Percentiles rank a stretch among this genome's conserved stretches.
Evolutionary conservation across 2,888 invertebrate species (phyloP).

Genomic region (Lithophane socia): DNA sequence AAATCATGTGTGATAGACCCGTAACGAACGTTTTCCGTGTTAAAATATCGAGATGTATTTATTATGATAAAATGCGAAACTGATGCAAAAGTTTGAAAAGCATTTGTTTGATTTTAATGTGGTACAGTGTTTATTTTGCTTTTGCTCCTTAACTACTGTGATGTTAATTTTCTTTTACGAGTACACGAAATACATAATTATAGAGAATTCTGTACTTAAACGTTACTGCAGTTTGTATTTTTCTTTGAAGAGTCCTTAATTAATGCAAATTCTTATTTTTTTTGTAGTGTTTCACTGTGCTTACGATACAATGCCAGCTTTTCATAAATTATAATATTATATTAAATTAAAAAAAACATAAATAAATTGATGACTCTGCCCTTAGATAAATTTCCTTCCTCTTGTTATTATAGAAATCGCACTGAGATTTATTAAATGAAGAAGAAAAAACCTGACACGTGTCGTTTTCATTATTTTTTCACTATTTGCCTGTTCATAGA

Average conservation of each 20-base stretch:
- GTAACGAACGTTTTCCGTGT: slow-evolving; percentile 10
- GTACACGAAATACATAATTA: not conserved
- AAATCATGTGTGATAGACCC: slow-evolving; percentile 24
- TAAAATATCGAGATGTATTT: slow-evolving; percentile 28
- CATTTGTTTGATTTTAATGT: slow-evolving; percentile 1
- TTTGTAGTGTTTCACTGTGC: not conserved
- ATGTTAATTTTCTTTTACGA: slow-evolving; percentile 12
- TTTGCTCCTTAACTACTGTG: not conserved
- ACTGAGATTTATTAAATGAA: not conserved
- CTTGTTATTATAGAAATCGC: too few species aligned
- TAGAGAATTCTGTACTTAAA: not conserved
- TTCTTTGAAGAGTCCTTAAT: not conserved
- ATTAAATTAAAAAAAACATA: too few species aligned
- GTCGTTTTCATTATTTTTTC: not conserved
- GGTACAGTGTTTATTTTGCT: not conserved
- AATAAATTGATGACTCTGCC: too few species aligned
- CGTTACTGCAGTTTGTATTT: not conserved
- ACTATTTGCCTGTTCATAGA: not conserved
- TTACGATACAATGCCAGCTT: not conserved
- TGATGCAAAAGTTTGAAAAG: not conserved
- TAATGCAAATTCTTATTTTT: not conserved
- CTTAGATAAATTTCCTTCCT: too few species aligned
- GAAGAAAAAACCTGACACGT: too few species aligned
- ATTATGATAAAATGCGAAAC: not conserved
- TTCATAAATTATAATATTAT: too few species aligned